Evolutionary conservation across 2,113 vertebrate genomes (phyloP).

Genomic region (Perca schrenkii): DNA sequence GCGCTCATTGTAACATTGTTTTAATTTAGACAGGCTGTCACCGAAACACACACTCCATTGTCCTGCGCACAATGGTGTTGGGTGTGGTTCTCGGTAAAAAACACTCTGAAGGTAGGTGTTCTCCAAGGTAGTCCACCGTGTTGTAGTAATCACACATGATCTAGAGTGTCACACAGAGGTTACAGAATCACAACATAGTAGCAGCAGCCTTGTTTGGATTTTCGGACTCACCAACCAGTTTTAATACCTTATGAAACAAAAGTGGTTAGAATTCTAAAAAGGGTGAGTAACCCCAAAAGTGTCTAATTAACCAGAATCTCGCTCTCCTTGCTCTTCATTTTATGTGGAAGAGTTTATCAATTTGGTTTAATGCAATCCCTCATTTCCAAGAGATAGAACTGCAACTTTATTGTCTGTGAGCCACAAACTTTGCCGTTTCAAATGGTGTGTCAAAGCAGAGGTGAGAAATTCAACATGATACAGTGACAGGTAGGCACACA

Average conservation of each 20-base stretch:
- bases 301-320: slow-evolving; percentile 1
- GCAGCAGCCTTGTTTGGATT: slow-evolving; percentile 11
- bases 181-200: slow-evolving; percentile 20
- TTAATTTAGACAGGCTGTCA: slow-evolving; percentile 48
- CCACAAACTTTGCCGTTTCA: slow-evolving; percentile 13
- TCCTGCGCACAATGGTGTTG: slow-evolving; percentile 33
- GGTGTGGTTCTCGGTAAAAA: slow-evolving; percentile 53
- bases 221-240: background rate
- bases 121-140: slow-evolving; percentile 9
- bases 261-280: background rate
- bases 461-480: slow-evolving; percentile 46
- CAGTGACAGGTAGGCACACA: slow-evolving; percentile 37
- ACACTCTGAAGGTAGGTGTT: slow-evolving; percentile 53
- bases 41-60: slow-evolving; percentile 53
- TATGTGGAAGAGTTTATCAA: background rate
- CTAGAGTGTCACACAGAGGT: background rate
- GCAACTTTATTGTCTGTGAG: background rate
- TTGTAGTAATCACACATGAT: slow-evolving; percentile 37
- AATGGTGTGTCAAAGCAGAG: slow-evolving; percentile 17
- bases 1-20: slow-evolving; percentile 34
- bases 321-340: background rate
- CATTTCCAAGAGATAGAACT: background rate
- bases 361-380: slow-evolving; percentile 1
- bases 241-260: background rate
- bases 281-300: background rate